Evolutionary conservation across 2,797 vertebrate species (phyloP).

Genomic region (Thalassophryne amazonica): DNA sequence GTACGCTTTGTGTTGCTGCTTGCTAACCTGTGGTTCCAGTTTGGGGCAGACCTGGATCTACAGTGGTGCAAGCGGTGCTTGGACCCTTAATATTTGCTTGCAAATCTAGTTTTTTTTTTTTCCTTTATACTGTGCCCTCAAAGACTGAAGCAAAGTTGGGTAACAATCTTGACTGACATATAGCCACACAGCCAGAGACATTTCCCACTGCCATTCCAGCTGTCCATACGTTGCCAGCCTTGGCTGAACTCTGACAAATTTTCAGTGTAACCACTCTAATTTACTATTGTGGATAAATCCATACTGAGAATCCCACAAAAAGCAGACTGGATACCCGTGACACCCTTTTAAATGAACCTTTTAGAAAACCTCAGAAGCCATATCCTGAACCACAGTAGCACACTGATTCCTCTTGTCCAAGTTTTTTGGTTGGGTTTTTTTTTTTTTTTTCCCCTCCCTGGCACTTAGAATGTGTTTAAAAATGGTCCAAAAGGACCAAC

Average conservation of each 20-base stretch:
- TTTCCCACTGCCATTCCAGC: constrained; percentile 42
- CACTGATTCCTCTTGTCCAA: constrained; percentile 64
- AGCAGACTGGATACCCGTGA: constrained; percentile 67
- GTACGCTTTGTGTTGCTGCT: too few species aligned
- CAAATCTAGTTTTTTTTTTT: too few species aligned
- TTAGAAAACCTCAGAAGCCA: constrained; percentile 77
- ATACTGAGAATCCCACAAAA: constrained; percentile 64
- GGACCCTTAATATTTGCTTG: too few species aligned
- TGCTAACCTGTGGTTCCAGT: too few species aligned
- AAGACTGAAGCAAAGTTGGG: constrained; percentile 5
- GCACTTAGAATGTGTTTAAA: too few species aligned
- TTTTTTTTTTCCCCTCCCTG: too few species aligned
- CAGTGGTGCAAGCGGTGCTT: too few species aligned
- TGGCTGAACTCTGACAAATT: constrained; percentile 68
- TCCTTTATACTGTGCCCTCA: neutral
- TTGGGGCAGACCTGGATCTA: too few species aligned
- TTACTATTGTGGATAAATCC: constrained; percentile 64
- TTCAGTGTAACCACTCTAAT: constrained; percentile 64
- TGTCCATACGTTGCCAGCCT: constrained; percentile 42
- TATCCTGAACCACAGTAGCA: constrained; percentile 75
- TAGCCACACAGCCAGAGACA: constrained; percentile 34
- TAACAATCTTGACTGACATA: constrained; percentile 24
- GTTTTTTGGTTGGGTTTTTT: constrained; percentile 45
- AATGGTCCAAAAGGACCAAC: constrained; percentile 44
- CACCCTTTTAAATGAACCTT: constrained; percentile 78